phyloP scores from a whole-genome alignment of 2,797 vertebrate species.

The Leuciscus waleckii region DNA sequence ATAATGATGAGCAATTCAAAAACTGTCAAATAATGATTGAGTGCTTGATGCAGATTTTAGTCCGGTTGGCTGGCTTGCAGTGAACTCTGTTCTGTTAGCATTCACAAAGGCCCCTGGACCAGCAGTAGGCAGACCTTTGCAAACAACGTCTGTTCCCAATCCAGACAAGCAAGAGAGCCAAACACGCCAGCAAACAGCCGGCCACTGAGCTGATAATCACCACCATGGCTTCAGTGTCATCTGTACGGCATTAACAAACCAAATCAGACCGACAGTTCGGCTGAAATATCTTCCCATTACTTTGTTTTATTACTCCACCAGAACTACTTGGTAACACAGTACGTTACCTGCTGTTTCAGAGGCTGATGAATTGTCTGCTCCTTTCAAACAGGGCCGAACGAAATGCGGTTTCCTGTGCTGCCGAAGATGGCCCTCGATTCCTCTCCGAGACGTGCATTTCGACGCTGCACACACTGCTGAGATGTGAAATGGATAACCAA shows the following conservation, averaged over 20 bases:
- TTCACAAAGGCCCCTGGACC: conserved; percentile 48
- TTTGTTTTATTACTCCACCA: conserved; percentile 32
- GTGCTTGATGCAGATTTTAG: conserved; percentile 58
- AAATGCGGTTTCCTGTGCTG: conserved; percentile 70
- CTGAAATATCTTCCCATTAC: conserved; percentile 16
- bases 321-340: conserved; percentile 18
- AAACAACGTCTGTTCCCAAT: conserved; percentile 64
- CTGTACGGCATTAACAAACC: conserved; percentile 12
- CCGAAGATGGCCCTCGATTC: conserved; percentile 54
- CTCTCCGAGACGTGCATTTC: conserved; percentile 55
- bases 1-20: conserved; percentile 57
- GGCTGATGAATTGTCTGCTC: conserved; percentile 66
- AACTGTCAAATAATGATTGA: conserved; percentile 66
- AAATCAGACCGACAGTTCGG: conserved; percentile 12
- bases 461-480: conserved; percentile 64
- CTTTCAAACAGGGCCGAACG: conserved; percentile 72
- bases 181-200: conserved; percentile 63
- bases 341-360: conserved; percentile 69
- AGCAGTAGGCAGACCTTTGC: conserved; percentile 59
- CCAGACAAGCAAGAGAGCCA: conserved; percentile 68
- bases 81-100: conserved; percentile 64
- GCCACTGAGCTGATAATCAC: conserved; percentile 65
- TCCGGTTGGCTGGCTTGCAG: conserved; percentile 70
- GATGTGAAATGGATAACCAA: conserved; percentile 16
- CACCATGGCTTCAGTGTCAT: conserved; percentile 58